Evolutionary conservation across 2,113 vertebrate genomes (phyloP), one percentile per base, ranked within the genome.

Genomic region (Phrynosoma platyrhinos): DNA sequence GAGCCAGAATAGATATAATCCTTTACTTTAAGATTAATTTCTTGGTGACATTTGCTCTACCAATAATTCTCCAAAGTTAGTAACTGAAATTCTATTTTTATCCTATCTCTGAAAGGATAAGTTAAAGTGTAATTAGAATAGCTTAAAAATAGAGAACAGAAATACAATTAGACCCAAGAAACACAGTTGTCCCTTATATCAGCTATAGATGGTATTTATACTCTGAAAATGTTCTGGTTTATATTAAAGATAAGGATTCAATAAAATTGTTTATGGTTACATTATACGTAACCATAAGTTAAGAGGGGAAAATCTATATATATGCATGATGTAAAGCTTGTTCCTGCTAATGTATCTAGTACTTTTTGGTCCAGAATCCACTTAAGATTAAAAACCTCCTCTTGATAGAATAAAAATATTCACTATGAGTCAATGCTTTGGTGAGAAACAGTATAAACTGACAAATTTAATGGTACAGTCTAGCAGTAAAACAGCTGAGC

Each of bases 381-480:
- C 14, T 62, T 62, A 62, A 62, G 58, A 62, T 62, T 62, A 18
- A 13, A 79, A 86, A 91, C 30, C 23, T 86, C 58, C 78, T 91
- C 87, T 69, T 20, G 69, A 5, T 40, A 81, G 16, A 83, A 83
- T 52, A 85, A 87, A 81, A 87, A 69, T 20, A 90, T 62, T 89
- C 68, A 3, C 18, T 77, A 85, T 69, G 88, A 68, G 36, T 64
- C 76, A 25, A 66, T 47, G 89, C 68, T 78, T 92, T 77, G 86
- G 58, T 40, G 88, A 92, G 79, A 79, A 86, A 82, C 4, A 72
- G 68, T 47, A 27, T 58, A 80, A 92, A 16, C 40, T 47, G 82
- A 90, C n/a, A 77, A 93, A 86, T 27, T 9, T 72, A 93, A 91
- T 47, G 76, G 91, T 6, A 0, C 58, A 53, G 83, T 55, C 82